Evolutionary conservation across 2,113 vertebrate species (phyloP).

Genomic region (Oostethus manadensis): DNA sequence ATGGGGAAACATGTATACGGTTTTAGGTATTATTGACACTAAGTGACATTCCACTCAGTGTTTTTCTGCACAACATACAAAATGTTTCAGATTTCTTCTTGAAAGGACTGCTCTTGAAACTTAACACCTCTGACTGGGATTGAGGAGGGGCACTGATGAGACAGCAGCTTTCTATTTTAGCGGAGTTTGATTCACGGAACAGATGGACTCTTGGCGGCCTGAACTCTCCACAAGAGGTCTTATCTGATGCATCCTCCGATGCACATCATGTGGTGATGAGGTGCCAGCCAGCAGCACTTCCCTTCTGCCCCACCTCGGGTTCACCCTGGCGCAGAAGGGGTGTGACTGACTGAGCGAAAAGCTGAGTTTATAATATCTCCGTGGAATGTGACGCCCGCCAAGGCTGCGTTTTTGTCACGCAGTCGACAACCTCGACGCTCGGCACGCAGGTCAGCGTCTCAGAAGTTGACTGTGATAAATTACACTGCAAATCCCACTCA

Average conservation of each 20-base stretch:
- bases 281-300: slow-evolving; percentile 34
- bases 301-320: background rate
- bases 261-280: slow-evolving; percentile 50
- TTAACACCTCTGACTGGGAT: slow-evolving; percentile 23
- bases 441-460: slow-evolving; percentile 2
- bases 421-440: slow-evolving; percentile 2
- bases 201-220: slow-evolving; percentile 58
- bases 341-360: slow-evolving; percentile 36
- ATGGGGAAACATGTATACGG: too few species aligned
- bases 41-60: too few species aligned
- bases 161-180: slow-evolving; percentile 58
- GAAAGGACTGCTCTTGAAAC: slow-evolving; percentile 4
- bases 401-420: background rate
- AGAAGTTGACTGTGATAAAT: slow-evolving; percentile 41
- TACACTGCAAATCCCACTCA: slow-evolving; percentile 23
- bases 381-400: slow-evolving; percentile 22
- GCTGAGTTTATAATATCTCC: slow-evolving; percentile 13
- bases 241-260: slow-evolving; percentile 57
- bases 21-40: too few species aligned
- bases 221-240: slow-evolving; percentile 50
- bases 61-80: too few species aligned
- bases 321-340: slow-evolving; percentile 10
- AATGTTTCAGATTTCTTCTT: background rate
- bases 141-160: slow-evolving; percentile 25
- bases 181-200: slow-evolving; percentile 52